These are phyloP conservation scores for Acanthurus lineatus DNA, from an alignment of 2,797 vertebrate genomes.

Conservation along the genomic window DNA sequence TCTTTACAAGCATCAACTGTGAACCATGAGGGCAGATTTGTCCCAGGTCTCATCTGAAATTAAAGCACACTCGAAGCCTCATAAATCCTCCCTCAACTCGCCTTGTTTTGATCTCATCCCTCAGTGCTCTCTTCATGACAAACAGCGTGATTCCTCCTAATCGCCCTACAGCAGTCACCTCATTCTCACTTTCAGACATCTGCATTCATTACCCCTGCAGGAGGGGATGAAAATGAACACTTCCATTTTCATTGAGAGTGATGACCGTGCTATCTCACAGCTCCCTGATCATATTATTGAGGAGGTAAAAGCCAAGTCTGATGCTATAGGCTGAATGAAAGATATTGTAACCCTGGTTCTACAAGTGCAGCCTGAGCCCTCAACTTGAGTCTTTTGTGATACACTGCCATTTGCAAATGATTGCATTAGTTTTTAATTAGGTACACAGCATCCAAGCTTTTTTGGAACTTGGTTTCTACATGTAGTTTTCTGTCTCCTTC, in stretches of 20 bases:
- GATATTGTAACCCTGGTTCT: too few species aligned
- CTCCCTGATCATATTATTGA: slow-evolving; percentile 17
- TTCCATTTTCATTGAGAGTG: slow-evolving; percentile 20
- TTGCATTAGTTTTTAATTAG: too few species aligned
- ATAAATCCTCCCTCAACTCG: slow-evolving; percentile 39
- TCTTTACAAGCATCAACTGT: neutral
- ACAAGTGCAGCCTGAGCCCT: too few species aligned
- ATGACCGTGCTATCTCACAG: slow-evolving; percentile 8
- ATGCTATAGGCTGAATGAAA: slow-evolving; percentile 8
- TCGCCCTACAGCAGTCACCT: slow-evolving; percentile 58
- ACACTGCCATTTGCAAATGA: too few species aligned
- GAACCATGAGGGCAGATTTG: slow-evolving; percentile 9
- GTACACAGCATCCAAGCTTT: too few species aligned
- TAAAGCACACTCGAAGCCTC: neutral
- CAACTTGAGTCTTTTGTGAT: too few species aligned
- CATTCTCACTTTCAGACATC: slow-evolving; percentile 49
- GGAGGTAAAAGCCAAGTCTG: slow-evolving; percentile 4
- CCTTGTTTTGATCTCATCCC: slow-evolving; percentile 66
- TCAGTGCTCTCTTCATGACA: slow-evolving; percentile 58
- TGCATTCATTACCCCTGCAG: slow-evolving; percentile 65
- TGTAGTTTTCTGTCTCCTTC: neutral
- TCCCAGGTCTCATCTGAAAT: slow-evolving; percentile 30
- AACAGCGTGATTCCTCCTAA: slow-evolving; percentile 63
- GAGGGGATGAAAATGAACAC: slow-evolving; percentile 16
- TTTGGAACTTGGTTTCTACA: neutral